phyloP scores from a whole-genome alignment of 2,113 vertebrate genomes.

The Labrus mixtus region DNA sequence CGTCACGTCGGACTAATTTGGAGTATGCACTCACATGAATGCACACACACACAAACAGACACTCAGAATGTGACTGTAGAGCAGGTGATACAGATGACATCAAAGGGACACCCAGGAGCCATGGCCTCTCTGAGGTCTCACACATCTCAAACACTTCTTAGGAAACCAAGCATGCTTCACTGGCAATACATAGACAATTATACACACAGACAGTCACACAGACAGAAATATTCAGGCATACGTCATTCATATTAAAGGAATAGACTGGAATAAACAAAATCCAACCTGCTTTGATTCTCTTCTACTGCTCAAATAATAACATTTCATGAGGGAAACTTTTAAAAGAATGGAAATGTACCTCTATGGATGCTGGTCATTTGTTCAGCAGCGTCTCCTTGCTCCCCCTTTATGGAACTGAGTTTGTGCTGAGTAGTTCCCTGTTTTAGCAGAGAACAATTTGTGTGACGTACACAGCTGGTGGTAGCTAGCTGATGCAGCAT shows the following conservation, averaged over 20 bases:
- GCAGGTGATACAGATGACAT: slow-evolving; percentile 58
- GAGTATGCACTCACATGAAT: slow-evolving; percentile 34
- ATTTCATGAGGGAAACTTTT: not conserved
- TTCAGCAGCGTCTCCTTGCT: slow-evolving; percentile 32
- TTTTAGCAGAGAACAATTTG: slow-evolving; percentile 61
- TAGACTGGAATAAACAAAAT: not conserved
- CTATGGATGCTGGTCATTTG: slow-evolving; percentile 44
- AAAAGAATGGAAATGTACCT: slow-evolving; percentile 39
- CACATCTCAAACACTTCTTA: slow-evolving; percentile 43
- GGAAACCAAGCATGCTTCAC: slow-evolving; percentile 31
- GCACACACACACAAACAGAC: slow-evolving; percentile 4
- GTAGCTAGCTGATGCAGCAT: slow-evolving; percentile 53
- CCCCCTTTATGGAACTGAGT: slow-evolving; percentile 57
- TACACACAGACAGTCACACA: slow-evolving; percentile 17
- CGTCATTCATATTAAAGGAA: not conserved
- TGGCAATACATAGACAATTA: slow-evolving; percentile 36
- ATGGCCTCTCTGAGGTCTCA: slow-evolving; percentile 47
- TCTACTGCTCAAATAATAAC: not conserved
- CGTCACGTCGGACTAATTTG: slow-evolving; percentile 48
- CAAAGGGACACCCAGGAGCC: slow-evolving; percentile 49
- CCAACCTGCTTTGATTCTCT: not conserved
- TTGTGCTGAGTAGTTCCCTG: slow-evolving; percentile 76
- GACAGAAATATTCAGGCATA: slow-evolving; percentile 32
- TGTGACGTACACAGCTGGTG: slow-evolving; percentile 60
- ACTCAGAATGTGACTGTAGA: slow-evolving; percentile 20